Evolutionary conservation across 2,888 invertebrate genomes (phyloP).

Genomic region (Napeogenes sylphis): DNA sequence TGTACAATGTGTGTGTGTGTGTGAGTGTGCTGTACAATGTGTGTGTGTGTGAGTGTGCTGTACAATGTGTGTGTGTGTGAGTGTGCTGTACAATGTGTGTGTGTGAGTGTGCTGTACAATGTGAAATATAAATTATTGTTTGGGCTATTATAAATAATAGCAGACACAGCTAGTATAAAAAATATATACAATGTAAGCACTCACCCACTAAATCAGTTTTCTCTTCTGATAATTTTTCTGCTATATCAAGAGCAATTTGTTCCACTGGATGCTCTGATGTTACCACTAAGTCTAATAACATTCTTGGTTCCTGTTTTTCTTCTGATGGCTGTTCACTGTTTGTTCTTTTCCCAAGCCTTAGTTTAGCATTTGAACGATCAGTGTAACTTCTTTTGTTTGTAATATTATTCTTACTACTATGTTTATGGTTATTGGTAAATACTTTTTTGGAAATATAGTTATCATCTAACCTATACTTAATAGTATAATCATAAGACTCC

Average conservation of each 20-base stretch:
- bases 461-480: constrained; percentile 80
- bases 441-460: constrained; percentile 60
- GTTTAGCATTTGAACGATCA: constrained; percentile 78
- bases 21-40: too few species aligned
- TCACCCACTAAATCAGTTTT: constrained; percentile 85
- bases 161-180: too few species aligned
- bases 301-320: constrained; percentile 74
- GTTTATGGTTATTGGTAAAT: constrained; percentile 49
- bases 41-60: too few species aligned
- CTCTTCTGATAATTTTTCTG: constrained; percentile 84
- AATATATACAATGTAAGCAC: constrained; percentile 4
- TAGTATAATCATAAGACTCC: constrained; percentile 86
- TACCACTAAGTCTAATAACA: constrained; percentile 78
- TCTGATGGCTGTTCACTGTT: constrained; percentile 62
- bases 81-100: too few species aligned
- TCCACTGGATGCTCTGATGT: constrained; percentile 73
- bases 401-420: constrained; percentile 40
- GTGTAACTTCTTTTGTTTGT: constrained; percentile 78
- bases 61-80: too few species aligned
- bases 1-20: too few species aligned
- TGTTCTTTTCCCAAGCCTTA: constrained; percentile 75
- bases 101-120: too few species aligned
- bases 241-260: constrained; percentile 83
- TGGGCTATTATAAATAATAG: too few species aligned
- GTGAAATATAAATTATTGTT: too few species aligned